Base-by-base conservation (phyloP, 2,797 vertebrate genomes). In the Leptodactylus fallax region DNA sequence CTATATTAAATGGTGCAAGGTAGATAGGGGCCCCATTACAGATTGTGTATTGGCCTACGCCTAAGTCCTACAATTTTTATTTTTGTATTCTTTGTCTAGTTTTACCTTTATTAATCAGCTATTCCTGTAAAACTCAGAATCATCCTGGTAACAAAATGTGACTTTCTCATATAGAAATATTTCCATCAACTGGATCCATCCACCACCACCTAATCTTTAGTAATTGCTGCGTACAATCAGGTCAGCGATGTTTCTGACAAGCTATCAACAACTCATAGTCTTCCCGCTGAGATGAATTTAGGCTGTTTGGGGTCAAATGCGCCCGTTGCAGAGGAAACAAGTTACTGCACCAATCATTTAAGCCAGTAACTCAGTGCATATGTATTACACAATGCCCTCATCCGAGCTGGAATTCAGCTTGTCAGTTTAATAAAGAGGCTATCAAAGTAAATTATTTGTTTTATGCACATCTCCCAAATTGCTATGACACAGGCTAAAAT, bases 381-480 rank as follows among this genome's bases (percentile, higher is more conserved):
- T 47, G 56, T 61, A 61, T 49, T 63, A 65, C 58, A 49, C 58
- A 23, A 23, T 81, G 79, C 27, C 61, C 79, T 63, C 60, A 63
- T 63, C 58, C 79, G 23, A 63, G 79, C 79, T 8, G 21, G 79
- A 49, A 63, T 81, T 49, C 79, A 19, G 60, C 27, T 63, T 81
- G 61, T 67, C 47, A 83, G 58, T 69, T 83, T 69, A 83, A 83
- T 69, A 83, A 83, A 83, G 81, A 69, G 63, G 81, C 81, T 69
- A 67, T 83, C 81, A 83, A 69, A 67, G 80, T 82, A 82, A 83
- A 83, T 83, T 67, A 69, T 83, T 69, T 83, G 81, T 69, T 69
- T 69, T 81, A 81, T 81, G 79, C 79, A 13, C 55, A 79, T 58
- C 55, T 79, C 25, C 53, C 25, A 79, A 79, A 79, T 63, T 63